phyloP scores from a whole-genome alignment of 1,140 invertebrate species.

The Drosophila lacteicornis region DNA sequence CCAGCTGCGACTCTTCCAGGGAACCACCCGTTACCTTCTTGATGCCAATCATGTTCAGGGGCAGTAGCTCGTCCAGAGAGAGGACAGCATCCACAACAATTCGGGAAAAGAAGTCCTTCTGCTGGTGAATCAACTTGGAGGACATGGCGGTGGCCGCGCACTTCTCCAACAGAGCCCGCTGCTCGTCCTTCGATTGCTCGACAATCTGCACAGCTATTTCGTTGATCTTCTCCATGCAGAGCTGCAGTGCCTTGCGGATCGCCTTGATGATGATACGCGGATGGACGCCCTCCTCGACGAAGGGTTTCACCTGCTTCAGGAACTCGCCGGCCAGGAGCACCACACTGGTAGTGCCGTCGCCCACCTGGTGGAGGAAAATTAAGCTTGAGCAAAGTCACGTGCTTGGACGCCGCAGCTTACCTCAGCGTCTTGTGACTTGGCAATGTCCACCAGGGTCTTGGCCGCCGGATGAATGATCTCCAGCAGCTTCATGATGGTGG shows the following conservation, averaged over 20 bases:
- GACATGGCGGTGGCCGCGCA: constrained; percentile 98
- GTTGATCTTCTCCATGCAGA: constrained; percentile 94
- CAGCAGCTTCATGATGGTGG: constrained; percentile 98
- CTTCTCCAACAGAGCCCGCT: constrained; percentile 93
- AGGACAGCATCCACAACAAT: constrained; percentile 99
- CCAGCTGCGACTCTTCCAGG: constrained; percentile 96
- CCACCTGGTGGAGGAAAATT: constrained; percentile 89
- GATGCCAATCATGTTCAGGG: constrained; percentile 99
- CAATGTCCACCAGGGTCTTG: constrained; percentile 98
- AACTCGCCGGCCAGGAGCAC: constrained; percentile 98
- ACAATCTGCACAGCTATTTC: constrained; percentile 94
- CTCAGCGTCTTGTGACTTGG: constrained; percentile 99
- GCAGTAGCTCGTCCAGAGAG: constrained; percentile 95
- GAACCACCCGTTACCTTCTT: constrained; percentile 99
- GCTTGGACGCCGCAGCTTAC: constrained; percentile 86
- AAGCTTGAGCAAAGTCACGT: constrained; percentile 47
- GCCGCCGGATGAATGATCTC: constrained; percentile 99
- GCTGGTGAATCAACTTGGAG: constrained; percentile 97
- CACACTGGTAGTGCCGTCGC: constrained; percentile 98
- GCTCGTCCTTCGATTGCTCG: constrained; percentile 86
- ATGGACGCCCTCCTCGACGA: constrained; percentile 98
- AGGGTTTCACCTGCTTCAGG: constrained; percentile 97
- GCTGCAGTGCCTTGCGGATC: constrained; percentile 91
- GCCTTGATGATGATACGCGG: constrained; percentile 96
- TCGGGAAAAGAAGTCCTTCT: constrained; percentile 97